A percentile compares a stretch with the other conserved stretches of the same genome.
phyloP scores from a whole-genome alignment of 2,113 vertebrate genomes.

The Heterochromis multidens region DNA sequence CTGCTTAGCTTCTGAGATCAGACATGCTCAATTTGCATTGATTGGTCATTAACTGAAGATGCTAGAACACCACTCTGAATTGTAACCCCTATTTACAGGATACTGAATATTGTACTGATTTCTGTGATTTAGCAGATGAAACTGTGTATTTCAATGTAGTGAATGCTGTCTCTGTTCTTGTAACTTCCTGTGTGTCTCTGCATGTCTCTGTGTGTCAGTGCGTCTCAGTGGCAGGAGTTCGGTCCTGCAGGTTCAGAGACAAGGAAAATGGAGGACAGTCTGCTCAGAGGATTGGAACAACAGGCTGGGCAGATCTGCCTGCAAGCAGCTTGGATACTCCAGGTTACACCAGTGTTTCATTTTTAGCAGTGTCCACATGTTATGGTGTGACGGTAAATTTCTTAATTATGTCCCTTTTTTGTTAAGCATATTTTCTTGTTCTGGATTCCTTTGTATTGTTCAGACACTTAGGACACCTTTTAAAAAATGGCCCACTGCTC shows the following conservation, averaged over 20 bases:
- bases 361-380: background rate
- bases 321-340: conserved; percentile 77
- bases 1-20: background rate
- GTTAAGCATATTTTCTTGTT: background rate
- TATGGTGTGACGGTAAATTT: background rate
- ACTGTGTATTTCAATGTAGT: background rate
- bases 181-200: background rate
- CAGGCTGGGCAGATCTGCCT: conserved; percentile 64
- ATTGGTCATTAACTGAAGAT: background rate
- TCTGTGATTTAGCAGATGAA: too few species aligned
- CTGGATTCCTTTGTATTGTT: background rate
- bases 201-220: conserved; percentile 50
- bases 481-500: background rate
- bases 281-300: conserved; percentile 75
- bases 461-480: background rate
- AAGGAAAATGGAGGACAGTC: conserved; percentile 73
- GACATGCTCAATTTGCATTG: background rate
- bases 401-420: background rate
- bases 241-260: conserved; percentile 73
- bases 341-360: conserved; percentile 45
- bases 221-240: conserved; percentile 75
- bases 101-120: too few species aligned
- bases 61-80: background rate
- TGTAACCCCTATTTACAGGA: too few species aligned
- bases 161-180: background rate